A percentile compares a stretch with the other conserved stretches of the same genome.
phyloP scores from a whole-genome alignment of 2,888 invertebrate genomes.

The Caradrina kadenii region DNA sequence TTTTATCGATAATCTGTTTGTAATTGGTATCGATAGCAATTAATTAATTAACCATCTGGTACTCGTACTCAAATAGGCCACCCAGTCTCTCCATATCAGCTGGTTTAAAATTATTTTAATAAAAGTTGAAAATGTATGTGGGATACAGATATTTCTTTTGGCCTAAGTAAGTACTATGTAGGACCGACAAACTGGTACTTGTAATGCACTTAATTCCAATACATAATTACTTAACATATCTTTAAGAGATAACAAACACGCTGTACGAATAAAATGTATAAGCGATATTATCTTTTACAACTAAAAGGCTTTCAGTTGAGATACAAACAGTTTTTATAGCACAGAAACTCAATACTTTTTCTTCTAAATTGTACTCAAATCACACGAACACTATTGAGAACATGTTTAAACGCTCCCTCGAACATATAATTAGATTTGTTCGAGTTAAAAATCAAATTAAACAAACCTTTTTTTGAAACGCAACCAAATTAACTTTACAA shows the following conservation, averaged over 20 bases:
- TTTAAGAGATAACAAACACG: conserved; percentile 39
- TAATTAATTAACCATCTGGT: conserved; percentile 34
- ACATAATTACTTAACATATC: conserved; percentile 49
- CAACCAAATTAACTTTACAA: conserved; percentile 76
- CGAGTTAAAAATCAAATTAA: conserved; percentile 71
- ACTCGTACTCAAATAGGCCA: conserved; percentile 32
- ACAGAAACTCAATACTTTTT: conserved; percentile 50
- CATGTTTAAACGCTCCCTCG: conserved; percentile 63
- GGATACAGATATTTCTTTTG: conserved; percentile 30
- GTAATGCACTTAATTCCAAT: conserved; percentile 51
- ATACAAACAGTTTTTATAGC: conserved; percentile 47
- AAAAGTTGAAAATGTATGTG: conserved; percentile 22
- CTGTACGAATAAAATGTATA: conserved; percentile 41
- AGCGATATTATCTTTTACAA: conserved; percentile 42
- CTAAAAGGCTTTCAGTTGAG: conserved; percentile 46
- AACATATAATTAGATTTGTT: conserved; percentile 66
- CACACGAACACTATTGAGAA: conserved; percentile 49
- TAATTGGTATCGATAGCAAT: conserved; percentile 31
- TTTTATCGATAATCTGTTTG: conserved; percentile 21
- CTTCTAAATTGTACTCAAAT: conserved; percentile 35
- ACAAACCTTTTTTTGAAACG: conserved; percentile 68
- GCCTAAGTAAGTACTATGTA: conserved; percentile 36
- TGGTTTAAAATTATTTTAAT: conserved; percentile 30
- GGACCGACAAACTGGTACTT: conserved; percentile 34
- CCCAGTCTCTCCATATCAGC: conserved; percentile 28